phyloP scores from a whole-genome alignment of 2,888 invertebrate genomes.

The Sinohyriopsis cumingii region DNA sequence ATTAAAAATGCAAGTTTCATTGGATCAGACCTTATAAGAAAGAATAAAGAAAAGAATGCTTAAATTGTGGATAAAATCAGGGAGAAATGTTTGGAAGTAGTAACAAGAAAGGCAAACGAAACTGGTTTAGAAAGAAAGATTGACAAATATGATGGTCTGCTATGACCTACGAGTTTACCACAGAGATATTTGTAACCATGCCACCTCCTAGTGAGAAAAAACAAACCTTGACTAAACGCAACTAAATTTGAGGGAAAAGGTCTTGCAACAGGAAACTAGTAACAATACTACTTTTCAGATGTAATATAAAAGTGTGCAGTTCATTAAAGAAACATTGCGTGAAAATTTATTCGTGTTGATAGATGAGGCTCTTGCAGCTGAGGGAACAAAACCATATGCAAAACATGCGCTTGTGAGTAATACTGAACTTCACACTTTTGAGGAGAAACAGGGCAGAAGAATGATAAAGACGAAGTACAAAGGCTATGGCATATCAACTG shows the following conservation, averaged over 20 bases:
- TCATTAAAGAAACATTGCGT: not conserved
- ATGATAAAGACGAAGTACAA: too few species aligned
- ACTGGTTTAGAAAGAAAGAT: slow-evolving; percentile 12
- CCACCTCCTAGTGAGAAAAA: slow-evolving; percentile 1
- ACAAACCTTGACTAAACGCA: not conserved
- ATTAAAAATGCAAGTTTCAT: slow-evolving; percentile 5
- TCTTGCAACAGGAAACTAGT: too few species aligned
- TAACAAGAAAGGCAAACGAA: slow-evolving; percentile 6
- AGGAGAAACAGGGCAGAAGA: too few species aligned
- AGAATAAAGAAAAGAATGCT: slow-evolving; percentile 11
- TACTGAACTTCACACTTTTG: too few species aligned
- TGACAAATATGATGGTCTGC: slow-evolving; percentile 11
- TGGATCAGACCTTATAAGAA: not conserved
- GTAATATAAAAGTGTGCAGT: not conserved
- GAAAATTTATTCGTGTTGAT: slow-evolving; percentile 2
- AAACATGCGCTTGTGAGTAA: too few species aligned
- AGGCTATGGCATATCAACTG: too few species aligned
- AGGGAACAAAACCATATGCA: too few species aligned
- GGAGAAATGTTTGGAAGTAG: slow-evolving; percentile 6
- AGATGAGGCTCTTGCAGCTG: not conserved
- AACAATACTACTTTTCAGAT: not conserved
- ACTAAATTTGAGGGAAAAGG: not conserved
- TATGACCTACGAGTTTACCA: slow-evolving; percentile 15
- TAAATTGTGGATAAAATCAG: slow-evolving; percentile 9
- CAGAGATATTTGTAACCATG: not conserved